Percentiles rank a stretch among this genome's conserved stretches.
phyloP scores from a whole-genome alignment of 2,113 vertebrate genomes.

The Silurus glanis region DNA sequence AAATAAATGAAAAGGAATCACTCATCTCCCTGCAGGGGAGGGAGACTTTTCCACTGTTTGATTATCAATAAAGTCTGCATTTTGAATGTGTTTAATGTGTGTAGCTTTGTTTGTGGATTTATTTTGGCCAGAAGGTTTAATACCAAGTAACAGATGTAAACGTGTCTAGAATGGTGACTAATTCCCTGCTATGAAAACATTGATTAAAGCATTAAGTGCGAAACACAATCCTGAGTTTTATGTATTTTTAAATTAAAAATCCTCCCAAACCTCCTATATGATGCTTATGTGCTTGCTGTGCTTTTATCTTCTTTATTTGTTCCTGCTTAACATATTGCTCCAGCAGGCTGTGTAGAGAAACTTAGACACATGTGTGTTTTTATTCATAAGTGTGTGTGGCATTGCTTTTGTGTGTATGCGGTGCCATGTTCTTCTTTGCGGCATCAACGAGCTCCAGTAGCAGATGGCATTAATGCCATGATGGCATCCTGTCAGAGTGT shows the following conservation, averaged over 20 bases:
- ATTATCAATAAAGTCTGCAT: neutral
- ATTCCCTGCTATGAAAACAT: neutral
- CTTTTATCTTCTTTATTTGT: neutral
- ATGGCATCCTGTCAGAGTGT: constrained; percentile 12
- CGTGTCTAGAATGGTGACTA: neutral
- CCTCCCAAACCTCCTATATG: too few relatives aligned
- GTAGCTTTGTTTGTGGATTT: neutral
- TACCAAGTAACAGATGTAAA: constrained; percentile 2
- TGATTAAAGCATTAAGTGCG: neutral
- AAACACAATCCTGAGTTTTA: neutral
- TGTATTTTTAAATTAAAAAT: constrained; percentile 1
- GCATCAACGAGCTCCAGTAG: neutral
- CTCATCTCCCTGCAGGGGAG: neutral
- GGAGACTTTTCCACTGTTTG: neutral
- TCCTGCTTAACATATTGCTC: neutral
- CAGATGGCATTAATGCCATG: constrained; percentile 31
- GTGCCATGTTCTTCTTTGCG: neutral
- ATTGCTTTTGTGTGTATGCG: neutral
- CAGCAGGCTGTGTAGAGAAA: neutral
- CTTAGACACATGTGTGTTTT: neutral
- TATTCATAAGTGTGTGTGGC: neutral
- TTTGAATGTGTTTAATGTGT: neutral
- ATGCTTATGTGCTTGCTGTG: neutral
- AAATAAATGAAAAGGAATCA: neutral
- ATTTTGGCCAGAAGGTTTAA: neutral